Evolutionary conservation across 1,140 invertebrate genomes (phyloP), one percentile per base, ranked within the genome.

Genomic region (Zaprionus tsacasi): DNA sequence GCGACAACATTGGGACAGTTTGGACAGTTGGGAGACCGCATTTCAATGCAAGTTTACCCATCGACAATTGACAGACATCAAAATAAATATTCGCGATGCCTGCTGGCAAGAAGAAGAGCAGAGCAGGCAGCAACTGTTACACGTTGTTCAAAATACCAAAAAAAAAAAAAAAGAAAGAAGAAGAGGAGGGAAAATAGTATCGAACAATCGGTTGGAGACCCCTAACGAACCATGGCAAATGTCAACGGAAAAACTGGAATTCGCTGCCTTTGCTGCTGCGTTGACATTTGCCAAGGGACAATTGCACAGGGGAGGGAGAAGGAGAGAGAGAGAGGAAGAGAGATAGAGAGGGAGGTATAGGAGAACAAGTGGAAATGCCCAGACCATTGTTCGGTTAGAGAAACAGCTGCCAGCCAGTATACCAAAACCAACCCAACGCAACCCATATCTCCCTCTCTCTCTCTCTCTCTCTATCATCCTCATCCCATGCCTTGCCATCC

Each of bases 351-450:
- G 1, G 40, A 43, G 40, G 7, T 6, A 66, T 38, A 60, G 59
- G 43, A 74, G 72, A 86, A 73, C 75, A 81, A 79, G 82, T 85
- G 78, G 70, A 76, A 82, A 87, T 79, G 55, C 66, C 82, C 71
- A 56, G 50, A n/a, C 48, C 79, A 82, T 87, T 87, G 82, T 87
- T 82, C 66, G 45, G 60, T 35, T 58, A 45, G 61, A 63, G 48
- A 56, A 81, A 70, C 82, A 87, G 83, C 83, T 87, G 83, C 38
- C 68, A 52, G 45, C 40, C 7, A 27, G 43, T 27, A 40, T 60
- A 27, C 67, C 45, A 35, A 21, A 21, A 15, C 45, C 45, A 50
- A 25, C 45, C 8, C 45, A 1, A 7, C 7, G 1, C 21, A 21
- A 21, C 21, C 21, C 21, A 21, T 21, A 1, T 21, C 21, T 21